Conservation (phyloP, 2,797 vertebrate species). For the Arnoldichthys spilopterus region DNA sequence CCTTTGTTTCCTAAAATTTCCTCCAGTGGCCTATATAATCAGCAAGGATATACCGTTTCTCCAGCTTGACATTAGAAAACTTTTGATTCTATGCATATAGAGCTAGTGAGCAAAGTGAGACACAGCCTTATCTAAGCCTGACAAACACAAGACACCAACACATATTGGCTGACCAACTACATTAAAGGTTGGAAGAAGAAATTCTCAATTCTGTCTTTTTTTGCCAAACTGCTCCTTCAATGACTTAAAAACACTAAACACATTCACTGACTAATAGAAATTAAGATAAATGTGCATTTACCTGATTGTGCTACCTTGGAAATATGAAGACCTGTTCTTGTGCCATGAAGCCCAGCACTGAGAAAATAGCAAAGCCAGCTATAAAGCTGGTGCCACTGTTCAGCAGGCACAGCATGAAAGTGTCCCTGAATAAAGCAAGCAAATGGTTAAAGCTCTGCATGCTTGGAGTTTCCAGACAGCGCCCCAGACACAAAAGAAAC, state of each 20-base stretch:
- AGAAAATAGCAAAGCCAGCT: slow-evolving; percentile 93
- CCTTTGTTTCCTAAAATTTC: too few species aligned
- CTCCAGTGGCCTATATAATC: too few species aligned
- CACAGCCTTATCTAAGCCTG: too few species aligned
- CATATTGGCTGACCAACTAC: too few species aligned
- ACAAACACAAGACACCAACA: too few species aligned
- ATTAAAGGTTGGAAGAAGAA: too few species aligned
- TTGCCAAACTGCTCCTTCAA: too few species aligned
- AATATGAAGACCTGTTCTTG: slow-evolving; percentile 85
- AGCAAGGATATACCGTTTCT: too few species aligned
- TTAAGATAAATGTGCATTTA: slow-evolving; percentile 51
- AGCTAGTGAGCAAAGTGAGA: too few species aligned
- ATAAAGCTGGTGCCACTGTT: slow-evolving; percentile 91
- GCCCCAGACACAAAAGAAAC: not conserved
- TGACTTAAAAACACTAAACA: not conserved
- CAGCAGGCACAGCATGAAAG: slow-evolving; percentile 85
- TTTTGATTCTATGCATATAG: too few species aligned
- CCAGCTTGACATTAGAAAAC: too few species aligned
- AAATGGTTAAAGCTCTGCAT: not conserved
- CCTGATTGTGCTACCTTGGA: slow-evolving; percentile 87
- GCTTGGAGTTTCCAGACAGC: not conserved
- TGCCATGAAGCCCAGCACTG: slow-evolving; percentile 93
- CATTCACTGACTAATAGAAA: not conserved
- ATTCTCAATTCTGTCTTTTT: too few species aligned
- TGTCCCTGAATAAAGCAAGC: slow-evolving; percentile 77